Percentiles rank a stretch among this genome's conserved stretches.
Evolutionary conservation across 2,113 vertebrate genomes (phyloP).

Genomic region (Larimichthys polyactis): DNA sequence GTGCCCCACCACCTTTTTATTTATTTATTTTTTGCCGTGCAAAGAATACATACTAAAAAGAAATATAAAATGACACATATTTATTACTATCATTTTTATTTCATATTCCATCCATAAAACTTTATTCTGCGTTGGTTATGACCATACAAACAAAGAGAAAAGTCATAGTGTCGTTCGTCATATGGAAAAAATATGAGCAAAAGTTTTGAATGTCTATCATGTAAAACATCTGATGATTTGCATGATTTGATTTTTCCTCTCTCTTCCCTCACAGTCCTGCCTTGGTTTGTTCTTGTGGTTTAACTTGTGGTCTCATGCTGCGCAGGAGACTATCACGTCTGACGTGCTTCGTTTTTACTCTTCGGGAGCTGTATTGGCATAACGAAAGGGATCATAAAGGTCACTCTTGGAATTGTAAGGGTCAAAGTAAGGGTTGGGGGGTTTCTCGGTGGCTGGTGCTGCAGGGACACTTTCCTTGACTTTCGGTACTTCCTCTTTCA

Average conservation of each 20-base stretch:
- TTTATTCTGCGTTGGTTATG: neutral
- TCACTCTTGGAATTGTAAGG: slow-evolving; percentile 78
- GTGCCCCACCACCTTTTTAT: neutral
- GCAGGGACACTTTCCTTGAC: slow-evolving; percentile 34
- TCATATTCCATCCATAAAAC: slow-evolving; percentile 1
- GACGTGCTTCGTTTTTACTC: slow-evolving; percentile 40
- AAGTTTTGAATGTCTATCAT: neutral
- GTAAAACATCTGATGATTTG: neutral
- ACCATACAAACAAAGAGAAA: neutral
- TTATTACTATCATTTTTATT: neutral
- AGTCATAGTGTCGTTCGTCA: neutral
- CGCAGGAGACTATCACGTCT: neutral
- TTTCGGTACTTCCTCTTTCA: slow-evolving; percentile 47
- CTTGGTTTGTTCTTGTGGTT: neutral
- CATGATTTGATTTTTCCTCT: neutral
- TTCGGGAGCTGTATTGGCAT: slow-evolving; percentile 58
- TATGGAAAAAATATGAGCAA: neutral
- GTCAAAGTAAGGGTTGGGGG: slow-evolving; percentile 50
- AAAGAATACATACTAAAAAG: neutral
- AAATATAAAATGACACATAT: slow-evolving; percentile 19
- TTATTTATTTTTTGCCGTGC: neutral
- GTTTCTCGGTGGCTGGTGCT: slow-evolving; percentile 22
- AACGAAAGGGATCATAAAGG: slow-evolving; percentile 74
- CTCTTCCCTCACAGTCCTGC: neutral
- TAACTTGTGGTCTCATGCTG: neutral